Evolutionary conservation across 2,888 invertebrate species (phyloP).

Genomic region (Andrena camellia): DNA sequence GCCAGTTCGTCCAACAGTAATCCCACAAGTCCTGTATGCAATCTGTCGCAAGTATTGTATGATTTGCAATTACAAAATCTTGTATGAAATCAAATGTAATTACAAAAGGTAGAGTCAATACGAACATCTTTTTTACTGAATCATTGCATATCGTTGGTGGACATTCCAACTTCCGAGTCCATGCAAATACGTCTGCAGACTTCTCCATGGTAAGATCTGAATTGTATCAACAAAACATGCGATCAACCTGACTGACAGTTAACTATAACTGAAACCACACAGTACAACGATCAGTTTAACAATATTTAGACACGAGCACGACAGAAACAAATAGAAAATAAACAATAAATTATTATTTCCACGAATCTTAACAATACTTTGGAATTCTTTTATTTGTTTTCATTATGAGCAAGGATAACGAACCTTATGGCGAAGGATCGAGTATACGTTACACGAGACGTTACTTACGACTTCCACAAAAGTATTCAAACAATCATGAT

Average conservation of each 20-base stretch:
- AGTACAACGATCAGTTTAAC: neutral
- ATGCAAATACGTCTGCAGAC: slow-evolving; percentile 56
- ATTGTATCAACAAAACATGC: slow-evolving; percentile 1
- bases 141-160: slow-evolving; percentile 67
- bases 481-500: neutral
- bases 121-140: slow-evolving; percentile 71
- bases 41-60: slow-evolving; percentile 59
- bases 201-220: slow-evolving; percentile 42
- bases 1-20: slow-evolving; percentile 78
- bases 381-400: neutral
- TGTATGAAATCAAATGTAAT: slow-evolving; percentile 6
- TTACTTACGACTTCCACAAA: neutral
- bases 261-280: slow-evolving; percentile 9
- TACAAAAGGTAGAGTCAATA: slow-evolving; percentile 22
- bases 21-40: slow-evolving; percentile 75
- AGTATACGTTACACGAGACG: slow-evolving; percentile 24
- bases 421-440: neutral
- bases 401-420: neutral
- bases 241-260: neutral
- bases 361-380: neutral
- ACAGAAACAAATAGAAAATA: neutral
- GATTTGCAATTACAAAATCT: slow-evolving; percentile 6
- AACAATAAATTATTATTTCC: neutral
- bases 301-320: neutral
- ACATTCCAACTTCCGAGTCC: slow-evolving; percentile 71